Base-by-base conservation (phyloP, 2,888 invertebrate species). In the Diachrysia chrysitis region DNA sequence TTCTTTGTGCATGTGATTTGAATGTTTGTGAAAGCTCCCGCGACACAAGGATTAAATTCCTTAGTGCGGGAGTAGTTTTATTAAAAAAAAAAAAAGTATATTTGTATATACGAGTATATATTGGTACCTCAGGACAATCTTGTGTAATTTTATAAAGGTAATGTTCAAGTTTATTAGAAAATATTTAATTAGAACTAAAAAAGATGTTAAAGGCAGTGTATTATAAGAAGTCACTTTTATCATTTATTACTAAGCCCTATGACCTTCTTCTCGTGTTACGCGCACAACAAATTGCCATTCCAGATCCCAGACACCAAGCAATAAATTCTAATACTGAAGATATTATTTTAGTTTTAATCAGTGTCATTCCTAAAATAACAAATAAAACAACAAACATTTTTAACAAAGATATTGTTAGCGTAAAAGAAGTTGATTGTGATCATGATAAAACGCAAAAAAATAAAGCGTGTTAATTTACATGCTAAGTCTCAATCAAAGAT, bases 231-330 rank as follows among this genome's bases (percentile, higher is more conserved):
- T 69, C 54, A 35, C 58, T 59, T 37, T 65, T 61, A 69, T 10
- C 58, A 61, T 73, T 74, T 74, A 69, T 73, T 61, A 73, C 61
- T 74, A 58, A 69, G 61, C 65, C 42, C n/a, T 46, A 58, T 55
- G 58, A 74, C 75, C 75, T 73, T 58, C 29, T 57, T 58, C 32
- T 61, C 21, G 19, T 42, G 19, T 21, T 51, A 51, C 48, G 19
- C 69, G 54, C 35, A 73, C 35, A 58, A 69, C 55, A 74, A 74
- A 74, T 74, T 74, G 73, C 55, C 35, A 58, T n/a, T 42, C 19
- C 19, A 48, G 48, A 17, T 17, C 14, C 48, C 25, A 53, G 48
- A 51, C 64, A 32, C 16, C 51, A 14, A 55, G 68, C 29, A 62
- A 73, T 73, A 73, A 58, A 46, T 48, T 69, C 7, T 32, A 51